Base-by-base conservation (phyloP, 2,888 invertebrate species). In the Nomada hirtipes region DNA sequence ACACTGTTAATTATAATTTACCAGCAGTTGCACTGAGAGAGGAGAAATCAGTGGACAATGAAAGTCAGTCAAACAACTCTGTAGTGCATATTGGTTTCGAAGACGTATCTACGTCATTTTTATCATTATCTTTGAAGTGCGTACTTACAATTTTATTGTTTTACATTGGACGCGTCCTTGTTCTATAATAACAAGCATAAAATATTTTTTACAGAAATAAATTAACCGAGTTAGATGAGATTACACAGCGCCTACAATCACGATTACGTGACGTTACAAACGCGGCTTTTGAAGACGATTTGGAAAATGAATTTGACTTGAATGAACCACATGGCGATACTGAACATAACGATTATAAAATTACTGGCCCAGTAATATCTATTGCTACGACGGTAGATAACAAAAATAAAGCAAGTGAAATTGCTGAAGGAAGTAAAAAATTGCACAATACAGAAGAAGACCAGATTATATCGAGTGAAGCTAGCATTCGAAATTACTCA, bases 191-290 rank as follows among this genome's bases (percentile, higher is more conserved):
- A 4, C 18, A 50, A 11, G 20, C 52, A n/a, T 59, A 26, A 59
- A 44, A 7, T 81, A 9, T 65, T 23, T 80, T 42, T 79, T 82
- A 94, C 57, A 96, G 96, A 88, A 94, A 96, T 78, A 96, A 96
- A 92, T 95, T 96, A 82, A 95, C 94, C 0, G 96, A 96, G 91
- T 89, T 96, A 50, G 96, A 96, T 88, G 95, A 95, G 91, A 96
- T 96, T 64, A 96, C 96, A 1, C 95, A 95, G 90, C 94, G 96
- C 74, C 91, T 96, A 77, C 94, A 95, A 75, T 94, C 95, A 9
- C 94, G 96, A 20, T 91, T 96, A 52, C 94, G 94, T 36, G 95
- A 95, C 87, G 95, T 96, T 0, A 96, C 96, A 0, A 95, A 94
- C 23, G 94, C 94, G 7, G 94, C 95, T 85, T 91, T 94, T 3